Conservation (phyloP, 2,797 vertebrate genomes). For the Acipenser ruthenus region DNA sequence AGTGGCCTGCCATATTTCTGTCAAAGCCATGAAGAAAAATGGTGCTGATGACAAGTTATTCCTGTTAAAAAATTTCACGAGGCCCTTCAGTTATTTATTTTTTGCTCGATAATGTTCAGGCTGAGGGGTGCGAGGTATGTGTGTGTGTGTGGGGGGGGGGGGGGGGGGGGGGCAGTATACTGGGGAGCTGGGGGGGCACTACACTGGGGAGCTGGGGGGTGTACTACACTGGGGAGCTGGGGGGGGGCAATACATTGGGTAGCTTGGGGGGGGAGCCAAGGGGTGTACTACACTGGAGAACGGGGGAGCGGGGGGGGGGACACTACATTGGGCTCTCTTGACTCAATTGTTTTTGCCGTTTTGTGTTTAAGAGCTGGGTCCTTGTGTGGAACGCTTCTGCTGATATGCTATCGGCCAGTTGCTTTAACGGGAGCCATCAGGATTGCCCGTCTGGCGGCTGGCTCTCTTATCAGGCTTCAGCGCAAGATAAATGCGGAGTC, state of each 20-base stretch:
- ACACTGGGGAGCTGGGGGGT: no score
- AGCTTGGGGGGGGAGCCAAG: slow-evolving; percentile 35
- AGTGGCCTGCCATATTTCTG: slow-evolving; percentile 41
- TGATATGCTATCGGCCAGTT: slow-evolving; percentile 75
- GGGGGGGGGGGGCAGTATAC: slow-evolving; percentile 22
- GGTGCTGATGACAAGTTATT: slow-evolving; percentile 72
- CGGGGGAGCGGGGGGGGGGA: no score
- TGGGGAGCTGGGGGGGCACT: slow-evolving; percentile 53
- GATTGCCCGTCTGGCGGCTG: slow-evolving; percentile 78
- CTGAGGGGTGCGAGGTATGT: no score
- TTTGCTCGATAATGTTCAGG: no score
- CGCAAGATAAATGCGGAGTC: slow-evolving; percentile 64
- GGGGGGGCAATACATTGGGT: no score
- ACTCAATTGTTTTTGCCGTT: slow-evolving; percentile 74
- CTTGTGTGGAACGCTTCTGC: slow-evolving; percentile 49
- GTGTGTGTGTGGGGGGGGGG: slow-evolving; percentile 8
- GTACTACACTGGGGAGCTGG: slow-evolving; percentile 36
- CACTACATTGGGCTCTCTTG: slow-evolving; percentile 3
- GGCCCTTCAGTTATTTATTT: slow-evolving; percentile 30
- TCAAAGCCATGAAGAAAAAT: slow-evolving; percentile 65
- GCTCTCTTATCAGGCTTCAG: slow-evolving; percentile 63
- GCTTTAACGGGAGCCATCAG: slow-evolving; percentile 65
- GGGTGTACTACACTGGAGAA: no score
- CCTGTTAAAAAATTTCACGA: slow-evolving; percentile 48
- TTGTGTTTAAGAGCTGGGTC: slow-evolving; percentile 71